phyloP scores from a whole-genome alignment of 2,113 vertebrate species.

The Edolisoma coerulescens region DNA sequence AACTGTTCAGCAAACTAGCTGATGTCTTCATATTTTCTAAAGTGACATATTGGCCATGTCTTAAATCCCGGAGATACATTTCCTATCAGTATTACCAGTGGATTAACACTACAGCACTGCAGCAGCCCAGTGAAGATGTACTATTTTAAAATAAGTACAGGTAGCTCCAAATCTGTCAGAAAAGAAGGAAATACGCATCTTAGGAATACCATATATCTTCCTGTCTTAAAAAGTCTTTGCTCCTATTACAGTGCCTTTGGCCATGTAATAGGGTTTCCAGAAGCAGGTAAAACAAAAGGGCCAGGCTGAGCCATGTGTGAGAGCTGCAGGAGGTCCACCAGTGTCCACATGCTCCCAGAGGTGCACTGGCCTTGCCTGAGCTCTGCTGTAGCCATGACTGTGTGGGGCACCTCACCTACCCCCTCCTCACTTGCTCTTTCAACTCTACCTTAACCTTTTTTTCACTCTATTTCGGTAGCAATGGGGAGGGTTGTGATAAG shows the following conservation, averaged over 20 bases:
- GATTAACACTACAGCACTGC: neutral
- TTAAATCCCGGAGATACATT: neutral
- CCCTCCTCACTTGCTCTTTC: neutral
- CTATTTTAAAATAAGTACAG: neutral
- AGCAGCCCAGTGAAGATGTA: neutral
- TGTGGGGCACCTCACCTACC: neutral
- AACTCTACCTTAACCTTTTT: neutral
- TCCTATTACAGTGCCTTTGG: neutral
- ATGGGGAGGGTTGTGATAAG: rapidly evolving
- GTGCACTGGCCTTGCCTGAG: rapidly evolving
- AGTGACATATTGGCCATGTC: neutral
- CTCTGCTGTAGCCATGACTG: rapidly evolving
- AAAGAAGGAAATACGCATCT: neutral
- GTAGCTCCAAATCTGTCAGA: neutral
- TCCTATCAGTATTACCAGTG: neutral
- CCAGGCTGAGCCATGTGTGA: neutral
- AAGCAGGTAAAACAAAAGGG: neutral
- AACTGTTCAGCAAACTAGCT: neutral
- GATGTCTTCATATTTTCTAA: neutral
- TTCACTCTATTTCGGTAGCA: neutral
- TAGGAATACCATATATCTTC: neutral
- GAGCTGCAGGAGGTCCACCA: neutral
- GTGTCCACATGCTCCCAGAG: neutral
- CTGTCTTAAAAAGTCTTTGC: neutral
- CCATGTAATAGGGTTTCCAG: neutral